Evolutionary conservation across 2,888 invertebrate species (phyloP).

Genomic region (Melolontha melolontha): DNA sequence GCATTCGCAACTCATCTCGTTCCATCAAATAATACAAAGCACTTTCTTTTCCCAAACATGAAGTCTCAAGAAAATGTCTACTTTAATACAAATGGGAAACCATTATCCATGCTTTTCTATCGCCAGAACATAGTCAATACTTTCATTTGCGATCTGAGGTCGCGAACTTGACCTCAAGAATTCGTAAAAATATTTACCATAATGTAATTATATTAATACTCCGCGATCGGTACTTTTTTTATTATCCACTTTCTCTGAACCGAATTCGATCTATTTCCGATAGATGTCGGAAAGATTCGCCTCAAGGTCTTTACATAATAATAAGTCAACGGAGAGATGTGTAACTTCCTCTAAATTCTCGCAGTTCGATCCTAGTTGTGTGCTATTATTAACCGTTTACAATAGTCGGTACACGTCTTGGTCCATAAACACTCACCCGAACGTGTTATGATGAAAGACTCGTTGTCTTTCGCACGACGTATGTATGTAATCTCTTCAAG

Average conservation of each 20-base stretch:
- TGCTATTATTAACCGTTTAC: conserved; percentile 22
- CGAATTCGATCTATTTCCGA: conserved; percentile 13
- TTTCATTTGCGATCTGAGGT: conserved; percentile 7
- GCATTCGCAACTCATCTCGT: no score
- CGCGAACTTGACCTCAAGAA: conserved; percentile 14
- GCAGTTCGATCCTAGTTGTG: neutral
- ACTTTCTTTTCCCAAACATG: no score
- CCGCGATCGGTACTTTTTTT: neutral
- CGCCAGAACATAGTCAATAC: neutral
- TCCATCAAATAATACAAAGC: no score
- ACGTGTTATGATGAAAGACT: no score
- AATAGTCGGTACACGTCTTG: conserved; percentile 16
- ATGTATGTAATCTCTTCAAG: no score
- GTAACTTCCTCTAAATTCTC: conserved; percentile 22
- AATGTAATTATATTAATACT: neutral
- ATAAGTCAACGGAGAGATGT: neutral
- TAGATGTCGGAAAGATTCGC: neutral
- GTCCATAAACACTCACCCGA: conserved; percentile 1
- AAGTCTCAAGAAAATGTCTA: no score
- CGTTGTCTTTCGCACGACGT: no score
- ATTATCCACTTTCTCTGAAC: conserved; percentile 7
- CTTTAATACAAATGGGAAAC: no score
- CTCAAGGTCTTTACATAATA: conserved; percentile 20
- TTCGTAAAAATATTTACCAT: neutral
- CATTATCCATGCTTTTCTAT: neutral